These are phyloP conservation scores for Fopius arisanus DNA, from an alignment of 1,140 invertebrate genomes.

Conservation along the genomic window DNA sequence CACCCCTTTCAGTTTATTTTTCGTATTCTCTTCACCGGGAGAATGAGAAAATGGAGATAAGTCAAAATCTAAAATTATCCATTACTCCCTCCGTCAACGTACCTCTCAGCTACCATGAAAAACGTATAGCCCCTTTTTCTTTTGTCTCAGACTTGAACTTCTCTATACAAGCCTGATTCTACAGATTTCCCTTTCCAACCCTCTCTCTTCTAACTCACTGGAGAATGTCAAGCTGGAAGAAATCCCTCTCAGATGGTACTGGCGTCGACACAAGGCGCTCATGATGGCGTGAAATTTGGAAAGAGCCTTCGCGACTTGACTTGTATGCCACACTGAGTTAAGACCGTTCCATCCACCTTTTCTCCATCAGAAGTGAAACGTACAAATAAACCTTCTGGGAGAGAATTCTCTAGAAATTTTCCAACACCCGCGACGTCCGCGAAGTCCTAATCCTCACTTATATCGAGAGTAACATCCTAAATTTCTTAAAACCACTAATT, in stretches of 20 bases:
- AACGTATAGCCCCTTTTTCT: neutral
- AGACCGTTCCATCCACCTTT: neutral
- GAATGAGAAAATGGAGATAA: neutral
- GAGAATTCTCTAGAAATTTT: too few species aligned
- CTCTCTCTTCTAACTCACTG: neutral
- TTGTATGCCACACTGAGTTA: neutral
- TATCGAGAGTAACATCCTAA: too few species aligned
- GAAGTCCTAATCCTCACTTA: too few species aligned
- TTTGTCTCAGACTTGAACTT: neutral
- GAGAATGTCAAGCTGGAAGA: slow-evolving; percentile 4
- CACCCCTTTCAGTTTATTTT: slow-evolving; percentile 34
- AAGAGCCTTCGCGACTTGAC: neutral
- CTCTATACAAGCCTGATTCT: neutral
- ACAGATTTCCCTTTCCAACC: neutral
- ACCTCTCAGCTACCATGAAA: neutral
- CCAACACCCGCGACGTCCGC: too few species aligned
- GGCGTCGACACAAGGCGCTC: neutral
- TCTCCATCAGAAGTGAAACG: neutral
- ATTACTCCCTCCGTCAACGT: neutral
- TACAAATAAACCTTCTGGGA: neutral
- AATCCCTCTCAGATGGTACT: slow-evolving; percentile 10
- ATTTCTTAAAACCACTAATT: too few species aligned
- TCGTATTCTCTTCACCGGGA: neutral
- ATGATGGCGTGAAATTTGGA: slow-evolving; percentile 5
- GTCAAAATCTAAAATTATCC: slow-evolving; percentile 3